These are phyloP conservation scores for Crocuta crocuta DNA, from an alignment of 2,113 vertebrate genomes.

Conservation along the genomic window DNA sequence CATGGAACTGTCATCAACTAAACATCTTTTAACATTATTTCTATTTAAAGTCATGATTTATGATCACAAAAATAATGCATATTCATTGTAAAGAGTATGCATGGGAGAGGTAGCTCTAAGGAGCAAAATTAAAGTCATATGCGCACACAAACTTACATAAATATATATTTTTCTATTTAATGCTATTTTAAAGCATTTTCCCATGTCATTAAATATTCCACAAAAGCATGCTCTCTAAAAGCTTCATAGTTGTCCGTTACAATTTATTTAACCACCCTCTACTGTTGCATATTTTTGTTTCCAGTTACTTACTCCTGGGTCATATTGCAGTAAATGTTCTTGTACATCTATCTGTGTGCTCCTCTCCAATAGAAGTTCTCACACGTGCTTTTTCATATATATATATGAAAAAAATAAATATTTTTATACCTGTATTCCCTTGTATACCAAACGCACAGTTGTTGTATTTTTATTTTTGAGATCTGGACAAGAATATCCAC, in stretches of 20 bases:
- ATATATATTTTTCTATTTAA: conserved; percentile 44
- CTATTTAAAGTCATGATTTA: conserved; percentile 23
- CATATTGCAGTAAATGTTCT: background rate
- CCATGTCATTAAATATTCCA: conserved; percentile 43
- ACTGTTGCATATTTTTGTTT: background rate
- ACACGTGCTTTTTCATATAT: background rate
- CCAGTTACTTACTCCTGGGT: background rate
- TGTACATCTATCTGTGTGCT: background rate
- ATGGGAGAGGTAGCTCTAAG: background rate
- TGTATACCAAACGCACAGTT: background rate
- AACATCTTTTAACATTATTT: conserved; percentile 48
- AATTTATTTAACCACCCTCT: conserved; percentile 17
- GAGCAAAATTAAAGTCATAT: conserved; percentile 56
- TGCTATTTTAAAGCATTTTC: conserved; percentile 52
- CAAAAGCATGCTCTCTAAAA: conserved; percentile 45
- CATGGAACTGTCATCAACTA: background rate
- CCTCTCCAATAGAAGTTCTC: background rate
- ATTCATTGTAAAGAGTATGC: conserved; percentile 15
- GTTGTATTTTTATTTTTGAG: conserved; percentile 1
- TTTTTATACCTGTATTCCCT: background rate
- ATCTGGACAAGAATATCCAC: background rate
- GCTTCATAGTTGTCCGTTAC: conserved; percentile 19
- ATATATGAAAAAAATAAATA: background rate
- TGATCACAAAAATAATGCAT: conserved; percentile 38
- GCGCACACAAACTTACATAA: conserved; percentile 9